Percentiles rank a stretch among this genome's conserved stretches.
phyloP scores from a whole-genome alignment of 2,888 invertebrate genomes.

The Clusia tigrina region DNA sequence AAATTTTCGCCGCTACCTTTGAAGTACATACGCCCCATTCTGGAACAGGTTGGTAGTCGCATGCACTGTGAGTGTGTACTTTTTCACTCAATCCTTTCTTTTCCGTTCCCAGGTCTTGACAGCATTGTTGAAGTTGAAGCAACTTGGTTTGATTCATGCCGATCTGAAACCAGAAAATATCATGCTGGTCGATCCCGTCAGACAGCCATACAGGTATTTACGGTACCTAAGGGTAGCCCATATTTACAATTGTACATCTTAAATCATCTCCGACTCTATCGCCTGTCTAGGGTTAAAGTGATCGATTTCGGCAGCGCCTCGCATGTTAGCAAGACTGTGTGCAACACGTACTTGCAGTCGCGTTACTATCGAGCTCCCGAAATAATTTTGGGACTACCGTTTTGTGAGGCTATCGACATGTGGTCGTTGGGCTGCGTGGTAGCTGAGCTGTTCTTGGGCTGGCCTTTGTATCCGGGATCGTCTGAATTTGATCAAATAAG shows the following conservation, averaged over 20 bases:
- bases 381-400: conserved; percentile 96
- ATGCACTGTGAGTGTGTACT: no score
- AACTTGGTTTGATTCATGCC: conserved; percentile 98
- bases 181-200: conserved; percentile 98
- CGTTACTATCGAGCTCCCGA: conserved; percentile 98
- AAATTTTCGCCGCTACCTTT: conserved; percentile 99
- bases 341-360: conserved; percentile 99
- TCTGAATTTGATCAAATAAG: conserved; percentile 99
- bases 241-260: background rate
- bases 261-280: no score
- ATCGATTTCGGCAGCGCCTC: conserved; percentile 99
- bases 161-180: conserved; percentile 99
- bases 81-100: background rate
- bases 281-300: conserved; percentile 85
- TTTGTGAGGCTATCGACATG: conserved; percentile 99
- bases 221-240: no score
- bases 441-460: conserved; percentile 97
- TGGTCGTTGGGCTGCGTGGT: conserved; percentile 99
- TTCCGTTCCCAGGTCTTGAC: conserved; percentile 66
- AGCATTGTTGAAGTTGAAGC: conserved; percentile 76
- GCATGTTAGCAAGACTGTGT: conserved; percentile 98
- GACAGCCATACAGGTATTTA: conserved; percentile 92
- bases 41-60: conserved; percentile 85
- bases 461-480: conserved; percentile 99
- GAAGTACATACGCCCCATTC: conserved; percentile 97